Evolutionary conservation across 1,140 invertebrate species (phyloP).

Genomic region (Zaprionus camerounensis): DNA sequence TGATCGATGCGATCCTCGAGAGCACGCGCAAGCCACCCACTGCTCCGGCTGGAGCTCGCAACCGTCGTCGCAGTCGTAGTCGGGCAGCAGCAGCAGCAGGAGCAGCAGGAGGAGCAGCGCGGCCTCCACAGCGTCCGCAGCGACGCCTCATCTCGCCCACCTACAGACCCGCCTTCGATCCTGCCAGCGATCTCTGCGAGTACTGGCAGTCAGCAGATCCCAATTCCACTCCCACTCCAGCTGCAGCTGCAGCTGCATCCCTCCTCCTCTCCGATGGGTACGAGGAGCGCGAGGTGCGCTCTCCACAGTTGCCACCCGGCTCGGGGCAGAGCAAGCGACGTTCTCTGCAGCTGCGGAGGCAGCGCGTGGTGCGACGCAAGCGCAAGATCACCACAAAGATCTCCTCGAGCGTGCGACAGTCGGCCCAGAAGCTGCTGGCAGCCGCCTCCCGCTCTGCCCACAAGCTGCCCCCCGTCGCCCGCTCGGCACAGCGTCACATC

Average conservation of each 20-base stretch:
- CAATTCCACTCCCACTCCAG: not conserved
- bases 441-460: conserved; percentile 50
- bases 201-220: conserved; percentile 50
- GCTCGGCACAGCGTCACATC: conserved; percentile 53
- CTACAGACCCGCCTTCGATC: conserved; percentile 70
- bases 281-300: conserved; percentile 72
- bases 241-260: not conserved
- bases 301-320: conserved; percentile 32
- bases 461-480: conserved; percentile 32
- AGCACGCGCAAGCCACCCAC: conserved; percentile 62
- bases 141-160: conserved; percentile 54
- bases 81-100: conserved; percentile 2
- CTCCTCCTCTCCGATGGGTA: conserved; percentile 25
- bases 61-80: not conserved
- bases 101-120: not conserved
- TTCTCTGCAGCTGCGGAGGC: conserved; percentile 60
- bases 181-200: conserved; percentile 69
- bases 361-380: conserved; percentile 77
- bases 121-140: conserved; percentile 6
- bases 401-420: conserved; percentile 64
- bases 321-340: conserved; percentile 29
- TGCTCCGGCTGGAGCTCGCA: conserved; percentile 2
- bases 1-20: conserved; percentile 83
- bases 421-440: conserved; percentile 70
- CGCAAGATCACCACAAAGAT: conserved; percentile 68